These are phyloP conservation scores for Crenuchus spilurus DNA, from an alignment of 2,797 vertebrate genomes.

Conservation along the genomic window DNA sequence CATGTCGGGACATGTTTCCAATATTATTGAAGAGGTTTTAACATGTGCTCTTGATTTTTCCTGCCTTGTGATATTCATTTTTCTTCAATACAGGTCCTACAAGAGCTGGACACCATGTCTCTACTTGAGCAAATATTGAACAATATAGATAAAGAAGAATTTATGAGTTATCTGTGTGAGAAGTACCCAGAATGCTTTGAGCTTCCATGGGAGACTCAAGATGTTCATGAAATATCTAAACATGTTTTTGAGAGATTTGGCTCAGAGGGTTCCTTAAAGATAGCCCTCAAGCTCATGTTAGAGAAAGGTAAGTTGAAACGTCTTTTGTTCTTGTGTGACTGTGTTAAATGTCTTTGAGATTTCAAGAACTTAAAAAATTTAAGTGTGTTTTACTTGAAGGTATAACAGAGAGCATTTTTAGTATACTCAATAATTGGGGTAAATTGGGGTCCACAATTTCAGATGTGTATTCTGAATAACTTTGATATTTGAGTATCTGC, in stretches of 20 bases:
- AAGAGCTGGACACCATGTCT: neutral
- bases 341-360: neutral
- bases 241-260: constrained; percentile 10
- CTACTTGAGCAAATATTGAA: constrained; percentile 22
- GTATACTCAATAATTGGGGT: too few relatives aligned
- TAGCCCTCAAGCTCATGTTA: constrained; percentile 10
- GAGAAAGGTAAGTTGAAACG: constrained; percentile 20
- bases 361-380: too few relatives aligned
- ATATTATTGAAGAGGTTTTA: too few relatives aligned
- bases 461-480: too few relatives aligned
- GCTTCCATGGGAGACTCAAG: neutral
- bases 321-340: neutral
- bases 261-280: constrained; percentile 18
- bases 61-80: neutral
- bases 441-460: too few relatives aligned
- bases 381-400: too few relatives aligned
- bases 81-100: constrained; percentile 15
- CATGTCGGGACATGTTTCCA: too few relatives aligned
- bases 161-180: constrained; percentile 15
- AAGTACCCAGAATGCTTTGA: constrained; percentile 41
- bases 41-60: too few relatives aligned
- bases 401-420: too few relatives aligned
- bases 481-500: too few relatives aligned
- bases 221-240: constrained; percentile 7
- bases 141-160: constrained; percentile 1